Percentiles rank a stretch among this genome's conserved stretches.
Conservation (phyloP, 2,113 vertebrate species). For the Eptesicus fuscus region DNA sequence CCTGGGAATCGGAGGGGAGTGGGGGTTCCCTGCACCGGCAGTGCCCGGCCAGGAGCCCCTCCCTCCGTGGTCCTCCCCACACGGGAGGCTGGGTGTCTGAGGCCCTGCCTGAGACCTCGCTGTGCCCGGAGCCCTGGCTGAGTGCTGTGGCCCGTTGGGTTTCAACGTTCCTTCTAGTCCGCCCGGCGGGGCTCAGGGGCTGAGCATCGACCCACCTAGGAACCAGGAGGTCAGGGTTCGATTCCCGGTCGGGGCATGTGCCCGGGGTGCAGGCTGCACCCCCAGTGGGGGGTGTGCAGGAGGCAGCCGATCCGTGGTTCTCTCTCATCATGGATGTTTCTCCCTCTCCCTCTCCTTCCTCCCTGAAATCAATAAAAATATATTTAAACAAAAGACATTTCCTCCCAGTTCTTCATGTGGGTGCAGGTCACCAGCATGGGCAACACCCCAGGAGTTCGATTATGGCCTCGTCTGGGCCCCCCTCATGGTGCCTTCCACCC, state of each 20-base stretch:
- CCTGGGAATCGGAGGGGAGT: neutral
- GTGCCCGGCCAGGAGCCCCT: neutral
- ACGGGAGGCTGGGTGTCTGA: neutral
- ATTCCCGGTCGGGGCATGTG: too few species aligned
- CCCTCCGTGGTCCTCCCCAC: fast-evolving
- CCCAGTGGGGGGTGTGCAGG: too few species aligned
- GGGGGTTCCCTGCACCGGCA: neutral
- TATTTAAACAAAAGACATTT: neutral
- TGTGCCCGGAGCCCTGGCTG: neutral
- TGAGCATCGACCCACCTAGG: too few species aligned
- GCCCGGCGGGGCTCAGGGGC: too few species aligned
- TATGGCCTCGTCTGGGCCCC: neutral
- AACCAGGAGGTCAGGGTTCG: too few species aligned
- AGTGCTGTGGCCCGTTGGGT: too few species aligned
- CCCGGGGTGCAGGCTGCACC: too few species aligned
- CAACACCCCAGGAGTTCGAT: neutral
- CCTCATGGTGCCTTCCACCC: neutral
- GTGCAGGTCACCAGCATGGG: neutral
- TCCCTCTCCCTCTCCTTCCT: too few species aligned
- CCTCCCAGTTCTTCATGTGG: neutral
- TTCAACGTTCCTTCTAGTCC: too few species aligned
- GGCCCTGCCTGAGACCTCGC: neutral
- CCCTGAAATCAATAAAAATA: too few species aligned
- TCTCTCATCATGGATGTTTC: too few species aligned
- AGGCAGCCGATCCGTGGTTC: too few species aligned